Evolutionary conservation across 2,888 invertebrate genomes (phyloP).

Genomic region (Argyra leucocephala): DNA sequence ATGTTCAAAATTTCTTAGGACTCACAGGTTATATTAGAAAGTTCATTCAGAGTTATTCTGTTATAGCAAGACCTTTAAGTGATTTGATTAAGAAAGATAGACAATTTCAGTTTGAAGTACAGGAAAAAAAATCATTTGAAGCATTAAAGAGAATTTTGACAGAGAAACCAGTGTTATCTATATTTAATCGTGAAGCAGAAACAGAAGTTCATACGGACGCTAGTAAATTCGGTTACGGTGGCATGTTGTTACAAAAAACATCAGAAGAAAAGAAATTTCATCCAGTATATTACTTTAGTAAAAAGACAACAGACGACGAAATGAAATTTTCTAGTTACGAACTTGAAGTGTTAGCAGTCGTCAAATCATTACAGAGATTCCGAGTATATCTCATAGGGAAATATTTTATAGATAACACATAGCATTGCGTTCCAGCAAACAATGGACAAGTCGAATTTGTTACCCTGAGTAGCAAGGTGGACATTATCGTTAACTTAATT

Average conservation of each 20-base stretch:
- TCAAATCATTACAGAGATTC: constrained; percentile 13
- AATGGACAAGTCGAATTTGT: constrained; percentile 30
- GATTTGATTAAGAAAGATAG: constrained; percentile 7
- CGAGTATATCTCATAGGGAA: constrained; percentile 29
- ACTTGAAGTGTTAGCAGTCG: constrained; percentile 12
- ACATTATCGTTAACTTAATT: too few relatives aligned
- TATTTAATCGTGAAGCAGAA: constrained; percentile 11
- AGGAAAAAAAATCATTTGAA: constrained; percentile 3
- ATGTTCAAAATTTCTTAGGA: constrained; percentile 29
- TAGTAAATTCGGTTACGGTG: constrained; percentile 15
- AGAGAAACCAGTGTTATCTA: constrained; percentile 9
- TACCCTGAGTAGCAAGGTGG: too few relatives aligned
- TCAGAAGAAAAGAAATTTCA: not conserved
- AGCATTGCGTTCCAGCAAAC: constrained; percentile 29
- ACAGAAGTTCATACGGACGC: constrained; percentile 18
- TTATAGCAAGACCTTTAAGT: constrained; percentile 10
- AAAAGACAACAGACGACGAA: constrained; percentile 22
- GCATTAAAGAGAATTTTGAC: constrained; percentile 5
- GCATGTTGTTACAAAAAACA: constrained; percentile 13
- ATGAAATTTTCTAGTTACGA: constrained; percentile 30
- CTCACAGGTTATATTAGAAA: constrained; percentile 17
- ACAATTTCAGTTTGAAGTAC: constrained; percentile 16
- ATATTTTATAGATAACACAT: constrained; percentile 29
- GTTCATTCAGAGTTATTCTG: constrained; percentile 17
- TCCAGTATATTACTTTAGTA: constrained; percentile 8